A percentile compares a stretch with the other conserved stretches of the same genome.
Evolutionary conservation across 2,888 invertebrate genomes (phyloP).

Genomic region (Metalampra italica): DNA sequence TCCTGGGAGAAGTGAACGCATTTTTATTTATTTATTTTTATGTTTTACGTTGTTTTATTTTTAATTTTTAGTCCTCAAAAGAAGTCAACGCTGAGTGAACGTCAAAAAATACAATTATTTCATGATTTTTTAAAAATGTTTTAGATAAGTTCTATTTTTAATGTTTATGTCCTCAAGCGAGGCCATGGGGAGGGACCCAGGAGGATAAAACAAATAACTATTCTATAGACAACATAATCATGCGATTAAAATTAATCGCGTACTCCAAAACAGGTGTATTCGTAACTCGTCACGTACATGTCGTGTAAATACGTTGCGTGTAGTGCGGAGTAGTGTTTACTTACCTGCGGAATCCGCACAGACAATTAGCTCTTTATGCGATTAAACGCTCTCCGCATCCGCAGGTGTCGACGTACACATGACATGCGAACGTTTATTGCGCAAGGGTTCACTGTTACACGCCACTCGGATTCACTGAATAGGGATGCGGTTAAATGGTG

Average conservation of each 20-base stretch:
- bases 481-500: slow-evolving; percentile 13
- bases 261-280: background rate
- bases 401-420: slow-evolving; percentile 50
- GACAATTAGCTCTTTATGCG: slow-evolving; percentile 75
- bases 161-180: no score
- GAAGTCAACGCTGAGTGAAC: no score
- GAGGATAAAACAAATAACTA: no score
- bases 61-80: no score
- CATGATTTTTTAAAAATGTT: no score
- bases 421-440: slow-evolving; percentile 28
- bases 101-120: no score
- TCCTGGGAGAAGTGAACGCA: no score
- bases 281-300: background rate
- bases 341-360: slow-evolving; percentile 72
- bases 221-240: no score
- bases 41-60: no score
- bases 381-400: slow-evolving; percentile 59
- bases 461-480: slow-evolving; percentile 23
- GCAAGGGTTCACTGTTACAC: slow-evolving; percentile 21
- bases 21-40: no score
- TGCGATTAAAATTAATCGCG: background rate
- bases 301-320: slow-evolving; percentile 22
- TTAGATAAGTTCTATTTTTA: no score
- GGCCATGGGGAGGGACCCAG: no score
- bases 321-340: slow-evolving; percentile 67